Evolutionary conservation across 2,113 vertebrate genomes (phyloP).

Genomic region (Pipra filicauda): DNA sequence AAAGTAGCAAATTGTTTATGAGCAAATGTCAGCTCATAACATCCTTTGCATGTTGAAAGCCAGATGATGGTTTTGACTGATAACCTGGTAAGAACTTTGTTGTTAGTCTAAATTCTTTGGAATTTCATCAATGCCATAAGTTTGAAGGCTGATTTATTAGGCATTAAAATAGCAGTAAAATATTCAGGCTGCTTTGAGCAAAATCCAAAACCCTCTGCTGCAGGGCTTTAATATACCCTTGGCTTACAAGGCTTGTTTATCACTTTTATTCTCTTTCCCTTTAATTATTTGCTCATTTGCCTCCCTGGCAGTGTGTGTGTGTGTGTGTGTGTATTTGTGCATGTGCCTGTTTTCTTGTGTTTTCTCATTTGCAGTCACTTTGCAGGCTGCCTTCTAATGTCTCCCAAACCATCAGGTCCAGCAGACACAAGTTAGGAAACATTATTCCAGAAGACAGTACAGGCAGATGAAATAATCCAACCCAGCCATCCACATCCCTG

Average conservation of each 20-base stretch:
- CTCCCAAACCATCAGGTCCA: not conserved
- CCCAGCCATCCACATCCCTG: slow-evolving; percentile 26
- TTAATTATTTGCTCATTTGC: not conserved
- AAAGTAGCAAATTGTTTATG: not conserved
- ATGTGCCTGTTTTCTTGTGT: not conserved
- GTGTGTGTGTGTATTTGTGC: not conserved
- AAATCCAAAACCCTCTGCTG: not conserved
- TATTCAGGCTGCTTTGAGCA: not conserved
- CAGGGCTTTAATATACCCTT: not conserved
- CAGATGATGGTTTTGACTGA: not conserved
- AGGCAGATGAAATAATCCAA: slow-evolving; percentile 12
- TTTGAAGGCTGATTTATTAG: not conserved
- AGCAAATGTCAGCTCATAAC: not conserved
- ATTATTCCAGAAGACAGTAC: not conserved
- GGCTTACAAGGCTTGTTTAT: not conserved
- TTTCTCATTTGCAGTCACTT: not conserved
- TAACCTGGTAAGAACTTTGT: not conserved
- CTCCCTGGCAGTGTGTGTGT: not conserved
- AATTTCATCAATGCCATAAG: not conserved
- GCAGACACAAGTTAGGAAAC: not conserved
- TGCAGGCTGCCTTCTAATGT: not conserved
- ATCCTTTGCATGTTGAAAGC: not conserved
- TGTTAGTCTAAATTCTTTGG: not conserved
- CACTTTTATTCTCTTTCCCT: not conserved
- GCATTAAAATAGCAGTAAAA: not conserved